Evolutionary conservation across 2,113 vertebrate genomes (phyloP).

Genomic region (Reinhardtius hippoglossoides): DNA sequence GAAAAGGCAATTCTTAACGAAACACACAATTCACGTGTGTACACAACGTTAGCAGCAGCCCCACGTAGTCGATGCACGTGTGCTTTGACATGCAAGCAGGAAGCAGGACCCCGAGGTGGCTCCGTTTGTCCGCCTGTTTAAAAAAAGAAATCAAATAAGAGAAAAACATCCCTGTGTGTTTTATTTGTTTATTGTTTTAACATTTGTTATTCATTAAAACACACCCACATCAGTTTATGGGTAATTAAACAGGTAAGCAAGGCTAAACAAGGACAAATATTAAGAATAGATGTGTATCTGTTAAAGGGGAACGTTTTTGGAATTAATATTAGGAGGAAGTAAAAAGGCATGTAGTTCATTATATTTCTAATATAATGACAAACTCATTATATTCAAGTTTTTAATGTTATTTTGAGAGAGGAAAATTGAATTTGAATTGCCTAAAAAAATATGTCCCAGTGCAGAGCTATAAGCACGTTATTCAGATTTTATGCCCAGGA

Average conservation of each 20-base stretch:
- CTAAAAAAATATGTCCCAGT: too few species aligned
- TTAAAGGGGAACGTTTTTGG: too few species aligned
- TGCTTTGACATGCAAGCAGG: conserved; percentile 47
- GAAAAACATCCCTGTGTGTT: neutral
- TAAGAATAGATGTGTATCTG: too few species aligned
- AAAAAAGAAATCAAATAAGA: conserved; percentile 15
- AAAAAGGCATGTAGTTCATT: too few species aligned
- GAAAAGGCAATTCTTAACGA: neutral
- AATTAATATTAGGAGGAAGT: too few species aligned
- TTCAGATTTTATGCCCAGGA: neutral
- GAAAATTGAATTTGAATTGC: too few species aligned
- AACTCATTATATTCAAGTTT: too few species aligned
- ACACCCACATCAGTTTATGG: neutral
- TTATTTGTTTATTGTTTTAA: neutral
- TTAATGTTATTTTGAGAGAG: too few species aligned
- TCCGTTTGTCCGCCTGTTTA: conserved; percentile 53
- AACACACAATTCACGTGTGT: neutral
- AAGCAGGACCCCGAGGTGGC: conserved; percentile 34
- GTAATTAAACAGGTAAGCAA: too few species aligned
- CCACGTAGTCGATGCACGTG: conserved; percentile 71
- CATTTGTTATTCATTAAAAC: neutral
- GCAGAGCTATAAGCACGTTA: neutral
- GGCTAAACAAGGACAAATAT: too few species aligned
- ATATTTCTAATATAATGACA: too few species aligned
- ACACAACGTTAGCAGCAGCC: neutral